Base-by-base conservation (phyloP, 1,140 invertebrate genomes). In the Hestina assimilis region DNA sequence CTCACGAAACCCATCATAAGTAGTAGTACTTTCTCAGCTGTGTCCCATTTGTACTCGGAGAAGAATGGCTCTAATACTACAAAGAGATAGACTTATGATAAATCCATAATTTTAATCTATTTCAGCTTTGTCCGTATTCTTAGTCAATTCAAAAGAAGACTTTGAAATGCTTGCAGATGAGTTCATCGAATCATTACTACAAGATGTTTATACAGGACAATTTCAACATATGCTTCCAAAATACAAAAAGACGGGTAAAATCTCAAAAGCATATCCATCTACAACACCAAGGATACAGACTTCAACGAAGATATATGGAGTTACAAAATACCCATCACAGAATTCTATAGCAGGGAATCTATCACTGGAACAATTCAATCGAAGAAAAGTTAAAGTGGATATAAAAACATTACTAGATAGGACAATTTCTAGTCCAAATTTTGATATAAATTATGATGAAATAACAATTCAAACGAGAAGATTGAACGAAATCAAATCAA, bases 121-220 rank as follows among this genome's bases (percentile, higher is more conserved):
- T 53, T 8, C 9, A 61, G 59, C 20, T 47, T 17, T 6, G 7
- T 23, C 17, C 17, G n/a, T 9, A 47, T 12, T n/a, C 2, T 9
- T 17, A 15, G 17, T 11, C 6, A 3, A 40, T 45, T n/a, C 28
- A 6, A 42, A 55, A 12, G 53, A 66, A 26, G 12, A 59, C 1
- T 69, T 57, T 8, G 51, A 63, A 0, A 14, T 61, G 48, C 47
- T 55, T 15, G 58, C 58, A n/a, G 69, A 72, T 17, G 60, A 62
- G 0, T 28, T 64, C 2, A 57, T 72, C 7, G 21, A 61, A 5
- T 38, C 43, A 26, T 42, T 62, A n/a, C n/a, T 69, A 2, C 26
- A 45, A 20, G 48, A 56, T 3, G 26, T 57, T 7, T 60, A 57
- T 17, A 41, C 19, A 56, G 31, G 41, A n/a, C 52, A 50, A 40